Percentiles rank a stretch among this genome's conserved stretches.
These are phyloP conservation scores for Heterocephalus glaber DNA, from an alignment of 2,113 vertebrate genomes.

Conservation along the genomic window DNA sequence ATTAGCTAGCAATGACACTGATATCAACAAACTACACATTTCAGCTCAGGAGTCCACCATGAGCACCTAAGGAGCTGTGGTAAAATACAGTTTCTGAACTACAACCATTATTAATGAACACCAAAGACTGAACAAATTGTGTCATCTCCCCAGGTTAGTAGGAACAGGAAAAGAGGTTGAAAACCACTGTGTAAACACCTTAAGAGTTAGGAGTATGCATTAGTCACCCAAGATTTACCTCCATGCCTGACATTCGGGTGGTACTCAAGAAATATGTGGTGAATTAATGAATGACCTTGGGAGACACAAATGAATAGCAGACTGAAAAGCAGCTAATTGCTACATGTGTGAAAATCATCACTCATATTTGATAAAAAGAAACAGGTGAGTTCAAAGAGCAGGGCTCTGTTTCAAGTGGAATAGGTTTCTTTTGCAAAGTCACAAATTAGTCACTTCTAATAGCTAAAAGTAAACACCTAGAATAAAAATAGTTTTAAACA, in stretches of 20 bases:
- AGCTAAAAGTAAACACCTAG: slow-evolving; percentile 67
- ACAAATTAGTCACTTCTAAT: slow-evolving; percentile 68
- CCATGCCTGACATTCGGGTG: not conserved
- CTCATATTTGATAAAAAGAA: slow-evolving; percentile 49
- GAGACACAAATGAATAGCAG: not conserved
- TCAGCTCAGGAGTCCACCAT: not conserved
- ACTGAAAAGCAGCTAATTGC: not conserved
- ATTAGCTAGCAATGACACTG: not conserved
- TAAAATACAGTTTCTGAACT: not conserved
- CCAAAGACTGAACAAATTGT: not conserved
- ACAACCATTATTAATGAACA: not conserved
- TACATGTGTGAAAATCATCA: slow-evolving; percentile 19
- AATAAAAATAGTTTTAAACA: slow-evolving; percentile 83
- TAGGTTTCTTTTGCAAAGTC: slow-evolving; percentile 70
- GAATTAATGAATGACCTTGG: not conserved
- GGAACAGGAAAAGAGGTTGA: not conserved
- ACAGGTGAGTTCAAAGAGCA: slow-evolving; percentile 4
- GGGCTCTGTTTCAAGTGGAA: slow-evolving; percentile 51
- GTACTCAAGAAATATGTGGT: slow-evolving; percentile 33
- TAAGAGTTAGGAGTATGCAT: not conserved
- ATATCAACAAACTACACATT: not conserved
- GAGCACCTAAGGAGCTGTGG: not conserved
- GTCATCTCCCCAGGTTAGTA: not conserved
- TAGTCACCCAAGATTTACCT: not conserved
- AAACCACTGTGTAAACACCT: not conserved